Evolutionary conservation across 2,888 invertebrate species (phyloP).

Genomic region (Cartodere bifasciata): DNA sequence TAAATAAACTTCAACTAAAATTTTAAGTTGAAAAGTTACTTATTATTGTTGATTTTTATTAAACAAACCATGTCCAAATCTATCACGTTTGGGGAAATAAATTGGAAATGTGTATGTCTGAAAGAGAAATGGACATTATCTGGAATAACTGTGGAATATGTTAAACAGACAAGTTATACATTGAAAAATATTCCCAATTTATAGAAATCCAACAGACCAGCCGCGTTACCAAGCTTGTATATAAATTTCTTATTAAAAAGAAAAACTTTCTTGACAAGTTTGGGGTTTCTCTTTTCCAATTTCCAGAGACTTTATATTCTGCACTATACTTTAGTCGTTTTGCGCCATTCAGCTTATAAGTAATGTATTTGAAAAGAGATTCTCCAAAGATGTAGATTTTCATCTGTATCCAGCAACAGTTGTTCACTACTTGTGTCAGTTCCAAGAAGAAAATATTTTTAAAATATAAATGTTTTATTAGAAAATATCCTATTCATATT

Average conservation of each 20-base stretch:
- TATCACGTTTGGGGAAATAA: too few relatives aligned
- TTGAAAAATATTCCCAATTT: slow-evolving; percentile 1
- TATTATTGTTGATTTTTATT: too few relatives aligned
- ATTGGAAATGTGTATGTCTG: too few relatives aligned
- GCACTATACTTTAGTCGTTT: neutral
- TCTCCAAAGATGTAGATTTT: slow-evolving; percentile 1
- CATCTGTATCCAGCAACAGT: slow-evolving; percentile 1
- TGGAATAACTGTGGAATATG: neutral
- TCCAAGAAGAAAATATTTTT: too few relatives aligned
- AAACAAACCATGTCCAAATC: too few relatives aligned
- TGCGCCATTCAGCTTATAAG: neutral
- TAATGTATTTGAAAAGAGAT: slow-evolving; percentile 1
- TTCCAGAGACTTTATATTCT: neutral
- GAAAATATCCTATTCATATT: too few relatives aligned
- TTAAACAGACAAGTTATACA: slow-evolving; percentile 1
- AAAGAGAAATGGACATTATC: too few relatives aligned
- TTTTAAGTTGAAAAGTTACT: too few relatives aligned
- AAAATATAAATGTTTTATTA: too few relatives aligned
- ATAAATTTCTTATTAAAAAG: slow-evolving; percentile 2
- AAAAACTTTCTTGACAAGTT: slow-evolving; percentile 1
- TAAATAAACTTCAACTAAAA: too few relatives aligned
- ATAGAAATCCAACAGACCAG: neutral
- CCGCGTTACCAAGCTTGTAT: slow-evolving; percentile 1
- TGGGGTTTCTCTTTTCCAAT: neutral
- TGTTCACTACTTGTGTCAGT: too few relatives aligned